phyloP scores from a whole-genome alignment of 2,888 invertebrate genomes.

The Neocrepidodera transversa region DNA sequence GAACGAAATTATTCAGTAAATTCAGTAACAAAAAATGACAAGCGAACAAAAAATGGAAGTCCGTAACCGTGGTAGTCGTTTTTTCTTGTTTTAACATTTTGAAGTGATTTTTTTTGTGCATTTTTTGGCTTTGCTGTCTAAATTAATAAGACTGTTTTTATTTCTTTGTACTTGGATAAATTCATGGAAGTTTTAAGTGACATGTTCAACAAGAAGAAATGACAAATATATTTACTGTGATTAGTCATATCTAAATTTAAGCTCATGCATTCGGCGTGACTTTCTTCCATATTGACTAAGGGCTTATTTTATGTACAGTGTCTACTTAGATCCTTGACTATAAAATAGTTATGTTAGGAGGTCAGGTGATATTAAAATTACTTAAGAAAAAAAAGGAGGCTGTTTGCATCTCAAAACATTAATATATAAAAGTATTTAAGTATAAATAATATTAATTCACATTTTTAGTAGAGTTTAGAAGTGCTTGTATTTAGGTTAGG shows the following conservation, averaged over 20 bases:
- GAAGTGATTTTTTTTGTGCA: background rate
- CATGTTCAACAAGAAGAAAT: background rate
- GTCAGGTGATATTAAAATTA: slow-evolving; percentile 51
- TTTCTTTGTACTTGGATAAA: too few relatives aligned
- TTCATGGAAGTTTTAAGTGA: too few relatives aligned
- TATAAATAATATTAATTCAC: slow-evolving; percentile 29
- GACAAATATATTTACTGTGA: slow-evolving; percentile 43
- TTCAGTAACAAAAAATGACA: background rate
- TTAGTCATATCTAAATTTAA: slow-evolving; percentile 51
- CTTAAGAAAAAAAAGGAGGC: slow-evolving; percentile 47
- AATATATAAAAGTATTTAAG: slow-evolving; percentile 23
- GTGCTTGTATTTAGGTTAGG: slow-evolving; percentile 24
- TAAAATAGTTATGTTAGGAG: slow-evolving; percentile 41
- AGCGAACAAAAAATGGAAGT: slow-evolving; percentile 1
- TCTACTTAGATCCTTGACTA: slow-evolving; percentile 43
- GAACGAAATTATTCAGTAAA: background rate
- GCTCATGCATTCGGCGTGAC: slow-evolving; percentile 37
- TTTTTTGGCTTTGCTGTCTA: too few relatives aligned
- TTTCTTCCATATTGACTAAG: slow-evolving; percentile 37
- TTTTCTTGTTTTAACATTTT: background rate
- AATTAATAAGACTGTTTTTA: too few relatives aligned
- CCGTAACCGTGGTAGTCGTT: background rate
- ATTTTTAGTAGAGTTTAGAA: slow-evolving; percentile 22
- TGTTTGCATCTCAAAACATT: slow-evolving; percentile 42
- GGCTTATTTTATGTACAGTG: slow-evolving; percentile 51